These are phyloP conservation scores for Buphagus erythrorhynchus DNA, from an alignment of 2,797 vertebrate genomes.

Conservation along the genomic window DNA sequence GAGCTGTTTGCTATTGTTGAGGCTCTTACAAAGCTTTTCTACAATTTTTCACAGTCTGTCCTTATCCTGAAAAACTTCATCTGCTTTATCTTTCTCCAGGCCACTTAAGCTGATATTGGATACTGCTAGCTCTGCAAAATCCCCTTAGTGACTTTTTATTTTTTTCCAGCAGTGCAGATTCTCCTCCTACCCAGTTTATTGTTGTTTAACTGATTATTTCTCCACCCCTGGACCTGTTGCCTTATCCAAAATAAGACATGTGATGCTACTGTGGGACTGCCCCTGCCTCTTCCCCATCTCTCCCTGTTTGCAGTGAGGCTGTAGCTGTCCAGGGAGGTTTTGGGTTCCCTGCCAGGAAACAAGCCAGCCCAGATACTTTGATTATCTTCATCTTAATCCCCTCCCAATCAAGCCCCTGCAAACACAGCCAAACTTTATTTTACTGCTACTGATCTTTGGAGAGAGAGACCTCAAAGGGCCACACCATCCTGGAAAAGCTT, in stretches of 20 bases:
- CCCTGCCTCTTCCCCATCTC: background rate
- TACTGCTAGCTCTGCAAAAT: background rate
- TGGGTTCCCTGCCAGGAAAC: background rate
- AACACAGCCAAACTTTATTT: background rate
- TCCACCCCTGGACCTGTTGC: background rate
- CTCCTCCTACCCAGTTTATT: background rate
- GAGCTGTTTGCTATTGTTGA: background rate
- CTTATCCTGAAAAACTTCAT: background rate
- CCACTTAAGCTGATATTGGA: background rate
- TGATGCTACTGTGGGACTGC: background rate
- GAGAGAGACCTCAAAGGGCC: background rate
- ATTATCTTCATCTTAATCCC: background rate
- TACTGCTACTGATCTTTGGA: background rate
- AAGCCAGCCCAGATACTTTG: background rate
- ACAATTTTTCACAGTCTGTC: background rate
- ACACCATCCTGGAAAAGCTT: background rate
- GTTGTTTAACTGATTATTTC: background rate
- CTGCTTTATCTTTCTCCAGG: background rate
- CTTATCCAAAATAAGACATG: background rate
- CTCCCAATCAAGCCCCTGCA: background rate
- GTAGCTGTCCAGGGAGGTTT: background rate
- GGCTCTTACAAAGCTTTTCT: background rate
- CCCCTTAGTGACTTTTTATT: background rate
- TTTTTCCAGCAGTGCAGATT: background rate
- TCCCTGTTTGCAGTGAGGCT: background rate